phyloP scores from a whole-genome alignment of 2,888 invertebrate genomes.

The Thereva nobilitata region DNA sequence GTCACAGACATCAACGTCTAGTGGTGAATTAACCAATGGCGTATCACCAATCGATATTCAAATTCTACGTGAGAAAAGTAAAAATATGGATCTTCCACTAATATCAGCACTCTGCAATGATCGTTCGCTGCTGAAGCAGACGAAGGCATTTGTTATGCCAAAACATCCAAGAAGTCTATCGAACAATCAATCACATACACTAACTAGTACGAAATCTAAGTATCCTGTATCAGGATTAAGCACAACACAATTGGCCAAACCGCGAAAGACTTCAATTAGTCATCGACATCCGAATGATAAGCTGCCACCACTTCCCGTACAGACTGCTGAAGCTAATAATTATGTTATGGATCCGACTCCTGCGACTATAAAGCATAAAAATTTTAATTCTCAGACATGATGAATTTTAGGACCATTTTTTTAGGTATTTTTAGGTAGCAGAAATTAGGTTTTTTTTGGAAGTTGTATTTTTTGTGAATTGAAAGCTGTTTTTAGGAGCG shows the following conservation, averaged over 20 bases:
- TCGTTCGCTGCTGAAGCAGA: constrained; percentile 84
- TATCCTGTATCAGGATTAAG: constrained; percentile 70
- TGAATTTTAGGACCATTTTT: background rate
- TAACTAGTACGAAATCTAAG: constrained; percentile 58
- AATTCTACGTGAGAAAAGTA: constrained; percentile 83
- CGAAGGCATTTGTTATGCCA: constrained; percentile 81
- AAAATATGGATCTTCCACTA: constrained; percentile 85
- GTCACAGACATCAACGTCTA: constrained; percentile 61
- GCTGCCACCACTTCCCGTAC: constrained; percentile 69
- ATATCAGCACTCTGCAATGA: constrained; percentile 94
- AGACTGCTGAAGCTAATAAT: constrained; percentile 70
- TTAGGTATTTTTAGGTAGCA: background rate
- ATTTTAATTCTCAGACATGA: constrained; percentile 49
- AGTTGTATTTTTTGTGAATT: too few species aligned
- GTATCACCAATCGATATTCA: constrained; percentile 71
- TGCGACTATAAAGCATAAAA: constrained; percentile 54
- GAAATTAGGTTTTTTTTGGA: too few species aligned
- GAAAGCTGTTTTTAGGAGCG: too few species aligned
- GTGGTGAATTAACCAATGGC: constrained; percentile 46
- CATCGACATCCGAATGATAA: constrained; percentile 80
- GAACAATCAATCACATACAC: constrained; percentile 45
- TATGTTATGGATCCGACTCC: constrained; percentile 63
- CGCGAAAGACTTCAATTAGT: constrained; percentile 64
- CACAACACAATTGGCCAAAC: constrained; percentile 64
- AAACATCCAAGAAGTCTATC: constrained; percentile 61